These are phyloP conservation scores for Virgularia gustaviana DNA, from an alignment of 92 coral and sea anemone species.

Conservation along the genomic window DNA sequence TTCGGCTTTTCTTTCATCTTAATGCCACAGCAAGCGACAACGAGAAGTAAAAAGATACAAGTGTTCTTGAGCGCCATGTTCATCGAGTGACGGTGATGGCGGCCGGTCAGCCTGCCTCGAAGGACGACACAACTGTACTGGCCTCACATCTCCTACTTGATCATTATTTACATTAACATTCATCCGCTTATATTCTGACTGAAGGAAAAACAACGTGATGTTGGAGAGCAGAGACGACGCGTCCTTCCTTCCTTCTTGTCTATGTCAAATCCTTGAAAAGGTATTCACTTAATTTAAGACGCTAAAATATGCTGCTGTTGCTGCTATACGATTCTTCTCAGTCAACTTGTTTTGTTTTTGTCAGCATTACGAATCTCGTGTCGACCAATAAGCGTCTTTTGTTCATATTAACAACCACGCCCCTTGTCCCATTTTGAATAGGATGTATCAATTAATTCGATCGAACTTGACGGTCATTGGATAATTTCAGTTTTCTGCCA, in stretches of 20 bases:
- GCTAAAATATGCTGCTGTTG: constrained; percentile 35
- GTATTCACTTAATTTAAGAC: constrained; percentile 43
- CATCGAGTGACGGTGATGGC: no score
- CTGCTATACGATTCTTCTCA: constrained; percentile 47
- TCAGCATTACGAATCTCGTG: constrained; percentile 39
- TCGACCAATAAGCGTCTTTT: constrained; percentile 70
- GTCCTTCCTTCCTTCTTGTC: background rate
- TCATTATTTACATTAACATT: constrained; percentile 2
- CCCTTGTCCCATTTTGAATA: constrained; percentile 58
- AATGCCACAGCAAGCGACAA: constrained; percentile 40
- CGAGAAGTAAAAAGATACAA: constrained; percentile 24
- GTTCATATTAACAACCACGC: constrained; percentile 87
- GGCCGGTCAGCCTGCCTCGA: no score
- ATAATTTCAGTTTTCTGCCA: constrained; percentile 25
- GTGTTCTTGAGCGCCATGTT: no score
- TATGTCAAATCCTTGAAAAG: constrained; percentile 2
- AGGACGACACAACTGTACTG: no score
- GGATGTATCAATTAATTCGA: constrained; percentile 82
- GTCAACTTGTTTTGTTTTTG: constrained; percentile 60
- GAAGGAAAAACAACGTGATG: background rate
- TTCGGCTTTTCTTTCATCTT: constrained; percentile 44
- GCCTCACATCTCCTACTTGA: no score
- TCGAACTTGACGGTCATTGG: constrained; percentile 70
- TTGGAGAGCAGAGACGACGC: no score
- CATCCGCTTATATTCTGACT: background rate